These are phyloP conservation scores for Pheosia tremula DNA, from an alignment of 2,888 invertebrate genomes.

Conservation along the genomic window DNA sequence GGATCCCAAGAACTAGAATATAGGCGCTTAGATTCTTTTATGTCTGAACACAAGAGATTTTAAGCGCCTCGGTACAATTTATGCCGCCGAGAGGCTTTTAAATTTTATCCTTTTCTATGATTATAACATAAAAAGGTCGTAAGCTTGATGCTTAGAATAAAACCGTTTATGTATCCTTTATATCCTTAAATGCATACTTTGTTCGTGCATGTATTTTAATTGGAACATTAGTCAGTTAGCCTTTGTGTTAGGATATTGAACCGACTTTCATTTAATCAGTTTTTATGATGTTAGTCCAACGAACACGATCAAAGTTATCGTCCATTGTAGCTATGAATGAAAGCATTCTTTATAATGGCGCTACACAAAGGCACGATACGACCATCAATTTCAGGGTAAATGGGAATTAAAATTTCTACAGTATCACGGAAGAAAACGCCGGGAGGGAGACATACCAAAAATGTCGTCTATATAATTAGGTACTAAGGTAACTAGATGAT, in stretches of 20 bases:
- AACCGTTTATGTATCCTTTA: background rate
- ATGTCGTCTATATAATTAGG: too few relatives aligned
- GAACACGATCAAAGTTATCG: background rate
- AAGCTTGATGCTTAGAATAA: too few relatives aligned
- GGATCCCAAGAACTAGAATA: too few relatives aligned
- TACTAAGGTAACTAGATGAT: too few relatives aligned
- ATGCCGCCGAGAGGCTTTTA: too few relatives aligned
- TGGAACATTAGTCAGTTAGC: conserved; percentile 19
- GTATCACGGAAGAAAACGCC: too few relatives aligned
- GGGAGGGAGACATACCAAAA: too few relatives aligned
- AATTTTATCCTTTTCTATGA: too few relatives aligned
- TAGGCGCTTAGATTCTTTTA: too few relatives aligned
- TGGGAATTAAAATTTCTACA: background rate
- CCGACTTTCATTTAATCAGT: conserved; percentile 21
- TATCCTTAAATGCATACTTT: background rate
- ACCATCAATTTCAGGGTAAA: background rate
- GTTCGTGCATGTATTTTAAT: conserved; percentile 18
- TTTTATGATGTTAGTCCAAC: conserved; percentile 13
- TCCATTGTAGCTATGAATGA: conserved; percentile 6
- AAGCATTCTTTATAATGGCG: background rate
- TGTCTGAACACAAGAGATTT: too few relatives aligned
- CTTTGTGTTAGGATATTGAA: conserved; percentile 38
- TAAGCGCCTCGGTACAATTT: too few relatives aligned
- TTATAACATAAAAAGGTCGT: too few relatives aligned
- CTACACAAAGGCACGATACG: background rate